Evolutionary conservation across 2,113 vertebrate species (phyloP), one percentile per base, ranked within the genome.

Genomic region (Sinocyclocheilus anshuiensis): DNA sequence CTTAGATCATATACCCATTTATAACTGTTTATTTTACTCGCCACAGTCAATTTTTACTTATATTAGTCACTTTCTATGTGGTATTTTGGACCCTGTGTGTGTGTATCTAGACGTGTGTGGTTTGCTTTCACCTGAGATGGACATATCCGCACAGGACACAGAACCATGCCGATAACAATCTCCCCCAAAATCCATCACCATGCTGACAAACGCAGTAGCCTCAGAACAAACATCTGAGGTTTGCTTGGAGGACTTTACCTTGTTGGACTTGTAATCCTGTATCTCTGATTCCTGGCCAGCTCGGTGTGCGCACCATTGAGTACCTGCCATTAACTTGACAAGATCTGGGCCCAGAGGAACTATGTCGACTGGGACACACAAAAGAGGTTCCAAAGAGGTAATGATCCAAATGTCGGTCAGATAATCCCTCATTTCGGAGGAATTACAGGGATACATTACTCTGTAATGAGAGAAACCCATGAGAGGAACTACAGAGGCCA

Each of bases 401-500:
- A 92, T 89, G 86, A 86, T 59, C 84, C 89, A 90, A 91, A 90
- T 91, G 87, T 76, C 67, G 81, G 83, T 6, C 36, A 91, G 89
- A 87, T 92, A 92, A 90, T 94, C 90, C 89, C 86, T 85, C 84
- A 92, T 95, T 93, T 92, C 89, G 77, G 93, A 93, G 92, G 89
- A 88, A 91, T 88, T 89, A 90, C 80, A 88, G 81, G 90, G 95
- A 93, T 94, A 93, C 65, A 85, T 94, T 96, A 95, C 91, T 93
- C 81, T 11, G 81, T 86, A 85, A 87, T 89, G 88, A 88, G 45
- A 48, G 95, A 94, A 95, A 96, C 50, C 85, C 85, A 92, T 95
- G 74, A 89, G 86, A 81, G 15, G n/a, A 63, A 94, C 92, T 91
- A 95, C 96, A 94, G 94, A 93, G 65, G 11, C 0, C 59, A 92